Percentiles rank a stretch among this genome's conserved stretches.
Conservation (phyloP, 2,797 vertebrate genomes). For the Tamandua tetradactyla region DNA sequence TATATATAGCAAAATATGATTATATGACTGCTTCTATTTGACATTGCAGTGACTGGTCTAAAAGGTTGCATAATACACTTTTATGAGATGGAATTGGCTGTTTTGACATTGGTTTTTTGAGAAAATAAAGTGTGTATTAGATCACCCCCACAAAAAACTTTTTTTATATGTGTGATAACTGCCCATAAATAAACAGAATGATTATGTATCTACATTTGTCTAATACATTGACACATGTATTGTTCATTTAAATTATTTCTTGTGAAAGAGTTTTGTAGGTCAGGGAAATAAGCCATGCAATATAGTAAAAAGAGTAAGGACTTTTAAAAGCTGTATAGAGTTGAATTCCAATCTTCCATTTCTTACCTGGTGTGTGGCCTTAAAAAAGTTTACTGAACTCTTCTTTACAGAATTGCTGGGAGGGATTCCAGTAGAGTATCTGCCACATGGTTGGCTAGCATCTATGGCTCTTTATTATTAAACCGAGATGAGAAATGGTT, state of each 20-base stretch:
- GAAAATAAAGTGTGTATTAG: not conserved
- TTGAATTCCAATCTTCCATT: not conserved
- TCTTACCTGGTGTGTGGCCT: not conserved
- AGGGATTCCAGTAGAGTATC: not conserved
- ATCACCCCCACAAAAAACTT: not conserved
- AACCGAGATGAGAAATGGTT: not conserved
- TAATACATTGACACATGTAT: not conserved
- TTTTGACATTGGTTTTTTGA: not conserved
- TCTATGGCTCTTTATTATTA: not conserved
- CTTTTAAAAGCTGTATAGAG: not conserved
- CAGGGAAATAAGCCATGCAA: not conserved
- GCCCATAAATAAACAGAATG: not conserved
- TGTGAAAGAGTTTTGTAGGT: not conserved
- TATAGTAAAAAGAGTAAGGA: not conserved
- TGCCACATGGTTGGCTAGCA: not conserved
- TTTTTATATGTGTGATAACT: not conserved
- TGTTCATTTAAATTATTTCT: not conserved
- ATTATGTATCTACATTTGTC: not conserved
- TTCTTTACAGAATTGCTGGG: not conserved
- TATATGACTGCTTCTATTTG: not conserved
- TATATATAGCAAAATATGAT: not conserved
- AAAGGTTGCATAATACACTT: not conserved
- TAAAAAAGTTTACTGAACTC: not conserved
- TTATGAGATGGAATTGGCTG: not conserved
- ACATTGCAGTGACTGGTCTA: not conserved